phyloP scores from a whole-genome alignment of 2,113 vertebrate genomes.

The Austrofundulus limnaeus region DNA sequence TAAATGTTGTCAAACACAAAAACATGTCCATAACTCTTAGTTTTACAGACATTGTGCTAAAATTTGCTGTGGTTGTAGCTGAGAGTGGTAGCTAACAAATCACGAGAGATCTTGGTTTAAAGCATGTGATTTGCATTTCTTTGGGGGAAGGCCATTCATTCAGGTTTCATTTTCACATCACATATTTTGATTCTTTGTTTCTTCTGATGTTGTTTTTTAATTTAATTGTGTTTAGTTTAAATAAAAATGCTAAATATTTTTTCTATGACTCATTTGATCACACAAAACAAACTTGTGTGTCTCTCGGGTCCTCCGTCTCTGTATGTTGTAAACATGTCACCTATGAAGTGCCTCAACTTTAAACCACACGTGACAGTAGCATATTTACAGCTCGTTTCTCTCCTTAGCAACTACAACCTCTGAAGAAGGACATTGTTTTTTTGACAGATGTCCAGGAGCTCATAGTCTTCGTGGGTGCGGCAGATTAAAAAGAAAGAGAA shows the following conservation, averaged over 20 bases:
- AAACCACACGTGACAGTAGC: not conserved
- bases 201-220: no score
- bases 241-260: not conserved
- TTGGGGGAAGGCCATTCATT: no score
- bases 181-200: no score
- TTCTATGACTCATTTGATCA: not conserved
- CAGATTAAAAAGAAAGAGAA: not conserved
- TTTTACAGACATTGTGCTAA: no score
- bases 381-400: not conserved
- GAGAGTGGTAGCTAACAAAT: no score
- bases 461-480: slow-evolving; percentile 19
- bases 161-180: no score
- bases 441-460: slow-evolving; percentile 5
- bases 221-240: no score
- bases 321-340: not conserved
- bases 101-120: no score
- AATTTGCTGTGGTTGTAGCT: no score
- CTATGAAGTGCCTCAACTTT: not conserved
- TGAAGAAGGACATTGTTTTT: slow-evolving; percentile 5
- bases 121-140: no score
- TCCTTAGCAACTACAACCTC: not conserved
- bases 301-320: not conserved
- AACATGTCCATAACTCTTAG: no score
- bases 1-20: no score
- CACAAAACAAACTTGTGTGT: not conserved